Evolutionary conservation across 2,797 vertebrate genomes (phyloP).

Genomic region (Sciaenops ocellatus): DNA sequence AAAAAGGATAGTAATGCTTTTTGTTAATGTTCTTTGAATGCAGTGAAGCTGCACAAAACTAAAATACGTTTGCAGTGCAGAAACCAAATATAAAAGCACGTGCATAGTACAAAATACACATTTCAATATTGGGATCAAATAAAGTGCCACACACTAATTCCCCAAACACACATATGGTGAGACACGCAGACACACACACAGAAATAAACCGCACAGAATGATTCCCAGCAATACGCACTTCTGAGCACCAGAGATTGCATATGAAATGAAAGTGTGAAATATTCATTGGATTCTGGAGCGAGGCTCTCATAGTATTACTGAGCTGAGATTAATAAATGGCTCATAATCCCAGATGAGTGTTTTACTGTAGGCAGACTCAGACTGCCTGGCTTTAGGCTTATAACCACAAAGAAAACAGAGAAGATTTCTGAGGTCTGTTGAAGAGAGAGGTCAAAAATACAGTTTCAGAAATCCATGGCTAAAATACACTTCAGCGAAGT

Average conservation of each 20-base stretch:
- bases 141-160: conserved; percentile 35
- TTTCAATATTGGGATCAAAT: conserved; percentile 54
- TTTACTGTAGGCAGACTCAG: conserved; percentile 69
- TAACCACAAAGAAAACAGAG: conserved; percentile 61
- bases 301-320: conserved; percentile 73
- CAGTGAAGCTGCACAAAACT: conserved; percentile 9
- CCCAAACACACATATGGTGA: conserved; percentile 29
- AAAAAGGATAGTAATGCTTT: background rate
- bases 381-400: conserved; percentile 60
- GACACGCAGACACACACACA: conserved; percentile 8
- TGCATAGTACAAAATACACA: conserved; percentile 21
- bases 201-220: conserved; percentile 50
- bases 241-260: conserved; percentile 73
- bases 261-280: conserved; percentile 82
- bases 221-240: conserved; percentile 59
- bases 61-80: background rate
- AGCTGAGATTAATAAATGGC: conserved; percentile 80
- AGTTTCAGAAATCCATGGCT: conserved; percentile 35
- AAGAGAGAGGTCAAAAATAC: conserved; percentile 53
- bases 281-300: conserved; percentile 80
- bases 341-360: conserved; percentile 82
- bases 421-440: conserved; percentile 42
- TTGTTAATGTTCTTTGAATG: conserved; percentile 31
- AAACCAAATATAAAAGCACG: conserved; percentile 26
- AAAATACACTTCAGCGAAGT: conserved; percentile 31